phyloP scores from a whole-genome alignment of 2,113 vertebrate genomes.

The Aptenodytes patagonicus region DNA sequence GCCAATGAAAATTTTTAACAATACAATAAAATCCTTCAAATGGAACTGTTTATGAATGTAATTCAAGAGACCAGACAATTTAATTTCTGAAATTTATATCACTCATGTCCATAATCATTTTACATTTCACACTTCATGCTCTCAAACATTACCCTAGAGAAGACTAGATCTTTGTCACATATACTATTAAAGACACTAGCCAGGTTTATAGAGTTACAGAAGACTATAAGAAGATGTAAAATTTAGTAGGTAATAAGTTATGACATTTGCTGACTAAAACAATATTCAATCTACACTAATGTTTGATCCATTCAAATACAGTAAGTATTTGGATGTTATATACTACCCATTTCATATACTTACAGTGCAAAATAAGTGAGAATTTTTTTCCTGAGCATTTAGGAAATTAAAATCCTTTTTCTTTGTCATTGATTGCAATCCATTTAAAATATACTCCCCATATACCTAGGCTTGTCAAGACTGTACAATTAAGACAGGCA shows the following conservation, averaged over 20 bases:
- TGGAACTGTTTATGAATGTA: constrained; percentile 46
- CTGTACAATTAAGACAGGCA: constrained; percentile 57
- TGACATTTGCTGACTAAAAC: constrained; percentile 59
- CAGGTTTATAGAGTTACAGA: constrained; percentile 52
- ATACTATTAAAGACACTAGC: constrained; percentile 54
- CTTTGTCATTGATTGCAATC: constrained; percentile 14
- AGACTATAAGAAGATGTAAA: constrained; percentile 62
- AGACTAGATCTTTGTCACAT: constrained; percentile 53
- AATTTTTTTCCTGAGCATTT: constrained; percentile 76
- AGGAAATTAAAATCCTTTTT: constrained; percentile 62
- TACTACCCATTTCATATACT: constrained; percentile 53
- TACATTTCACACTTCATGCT: constrained; percentile 76
- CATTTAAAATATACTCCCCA: constrained; percentile 60
- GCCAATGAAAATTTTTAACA: constrained; percentile 64
- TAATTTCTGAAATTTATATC: constrained; percentile 61
- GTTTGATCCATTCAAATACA: constrained; percentile 68
- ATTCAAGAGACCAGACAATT: constrained; percentile 65
- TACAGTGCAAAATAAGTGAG: constrained; percentile 74
- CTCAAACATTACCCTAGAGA: constrained; percentile 68
- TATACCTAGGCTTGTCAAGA: constrained; percentile 58
- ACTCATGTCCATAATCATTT: constrained; percentile 57
- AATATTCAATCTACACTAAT: constrained; percentile 55
- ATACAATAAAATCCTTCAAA: constrained; percentile 57
- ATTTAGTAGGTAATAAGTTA: constrained; percentile 71
- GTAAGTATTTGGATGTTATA: constrained; percentile 50